Percentiles rank a stretch among this genome's conserved stretches.
Evolutionary conservation across 2,113 vertebrate species (phyloP).

Genomic region (Thermophis baileyi): DNA sequence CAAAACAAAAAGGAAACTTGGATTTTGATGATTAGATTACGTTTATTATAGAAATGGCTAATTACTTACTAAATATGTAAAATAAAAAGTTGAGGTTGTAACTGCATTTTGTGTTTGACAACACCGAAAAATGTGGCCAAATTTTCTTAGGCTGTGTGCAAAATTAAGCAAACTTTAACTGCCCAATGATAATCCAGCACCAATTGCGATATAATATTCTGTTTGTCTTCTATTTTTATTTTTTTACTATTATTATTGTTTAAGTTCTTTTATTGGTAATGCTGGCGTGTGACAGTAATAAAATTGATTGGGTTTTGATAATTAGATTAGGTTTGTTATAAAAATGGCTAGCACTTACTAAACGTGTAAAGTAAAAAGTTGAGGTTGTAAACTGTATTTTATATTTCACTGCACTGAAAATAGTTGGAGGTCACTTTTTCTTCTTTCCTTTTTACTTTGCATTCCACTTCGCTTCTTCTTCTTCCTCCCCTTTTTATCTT

Average conservation of each 20-base stretch:
- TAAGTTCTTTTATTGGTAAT: not conserved
- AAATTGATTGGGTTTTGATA: not conserved
- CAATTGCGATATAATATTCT: not conserved
- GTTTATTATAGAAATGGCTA: not conserved
- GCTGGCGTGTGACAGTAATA: not conserved
- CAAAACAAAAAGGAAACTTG: not conserved
- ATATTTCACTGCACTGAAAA: not conserved
- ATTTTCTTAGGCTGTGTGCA: not conserved
- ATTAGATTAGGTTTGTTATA: not conserved
- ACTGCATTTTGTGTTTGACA: not conserved
- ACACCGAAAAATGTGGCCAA: not conserved
- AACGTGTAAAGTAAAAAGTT: not conserved
- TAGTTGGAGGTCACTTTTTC: not conserved
- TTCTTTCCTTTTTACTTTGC: not conserved
- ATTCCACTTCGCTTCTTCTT: not conserved
- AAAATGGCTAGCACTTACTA: not conserved
- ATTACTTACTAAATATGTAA: not conserved
- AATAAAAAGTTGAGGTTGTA: not conserved
- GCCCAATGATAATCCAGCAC: not conserved
- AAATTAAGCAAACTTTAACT: not conserved
- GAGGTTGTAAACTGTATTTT: not conserved
- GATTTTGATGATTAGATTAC: not conserved
- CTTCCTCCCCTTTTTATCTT: not conserved
- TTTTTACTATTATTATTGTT: not conserved
- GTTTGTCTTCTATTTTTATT: not conserved